Percentiles rank a stretch among this genome's conserved stretches.
Evolutionary conservation across 2,113 vertebrate genomes (phyloP).

Genomic region (Calidris pugnax): DNA sequence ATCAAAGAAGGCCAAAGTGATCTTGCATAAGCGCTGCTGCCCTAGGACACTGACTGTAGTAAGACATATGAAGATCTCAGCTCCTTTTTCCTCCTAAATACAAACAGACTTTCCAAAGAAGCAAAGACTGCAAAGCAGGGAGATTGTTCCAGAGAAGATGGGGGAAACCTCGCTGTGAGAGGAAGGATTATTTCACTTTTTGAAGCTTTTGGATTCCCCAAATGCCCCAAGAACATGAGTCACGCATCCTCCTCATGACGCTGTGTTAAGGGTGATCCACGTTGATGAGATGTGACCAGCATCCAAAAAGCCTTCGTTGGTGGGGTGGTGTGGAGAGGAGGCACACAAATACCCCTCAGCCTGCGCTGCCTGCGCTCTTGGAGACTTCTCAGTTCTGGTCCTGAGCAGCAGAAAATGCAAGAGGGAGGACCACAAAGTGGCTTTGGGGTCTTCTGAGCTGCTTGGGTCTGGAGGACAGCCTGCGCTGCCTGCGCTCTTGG

Average conservation of each 20-base stretch:
- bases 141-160: background rate
- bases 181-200: background rate
- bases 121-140: background rate
- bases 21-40: background rate
- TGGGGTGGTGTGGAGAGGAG: background rate
- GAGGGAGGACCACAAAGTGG: background rate
- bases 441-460: background rate
- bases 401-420: background rate
- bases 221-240: conserved; percentile 24
- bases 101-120: background rate
- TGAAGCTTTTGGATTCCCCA: conserved; percentile 18
- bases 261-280: conserved; percentile 7
- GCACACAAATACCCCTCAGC: background rate
- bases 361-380: background rate
- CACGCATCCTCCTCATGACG: conserved; percentile 44
- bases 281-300: background rate
- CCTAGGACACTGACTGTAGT: background rate
- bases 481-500: too few species aligned
- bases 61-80: background rate
- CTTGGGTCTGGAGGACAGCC: background rate
- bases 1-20: background rate
- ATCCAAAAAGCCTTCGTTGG: background rate
- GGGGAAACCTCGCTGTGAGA: background rate
- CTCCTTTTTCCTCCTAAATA: background rate
- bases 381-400: background rate